These are phyloP conservation scores for Drosophila mayaguana DNA, from an alignment of 2,888 invertebrate genomes.

Conservation along the genomic window DNA sequence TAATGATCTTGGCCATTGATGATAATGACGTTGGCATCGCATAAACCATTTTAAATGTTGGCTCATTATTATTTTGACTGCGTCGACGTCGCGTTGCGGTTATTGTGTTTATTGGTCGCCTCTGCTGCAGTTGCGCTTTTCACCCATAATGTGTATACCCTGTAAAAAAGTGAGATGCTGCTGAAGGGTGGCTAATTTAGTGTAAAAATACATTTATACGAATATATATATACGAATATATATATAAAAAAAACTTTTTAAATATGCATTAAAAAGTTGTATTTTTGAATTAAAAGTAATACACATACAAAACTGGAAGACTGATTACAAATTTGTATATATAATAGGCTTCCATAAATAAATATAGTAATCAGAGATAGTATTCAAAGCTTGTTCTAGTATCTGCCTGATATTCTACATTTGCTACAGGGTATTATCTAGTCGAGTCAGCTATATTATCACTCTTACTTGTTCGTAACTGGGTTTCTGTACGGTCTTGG, in stretches of 20 bases:
- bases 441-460: background rate
- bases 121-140: constrained; percentile 39
- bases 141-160: constrained; percentile 33
- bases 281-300: too few relatives aligned
- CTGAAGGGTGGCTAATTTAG: background rate
- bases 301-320: too few relatives aligned
- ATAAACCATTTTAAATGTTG: constrained; percentile 79
- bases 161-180: background rate
- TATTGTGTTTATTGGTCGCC: constrained; percentile 67
- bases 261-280: too few relatives aligned
- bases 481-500: constrained; percentile 70
- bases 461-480: constrained; percentile 56
- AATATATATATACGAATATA: background rate
- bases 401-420: too few relatives aligned
- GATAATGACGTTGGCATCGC: constrained; percentile 53
- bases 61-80: constrained; percentile 77
- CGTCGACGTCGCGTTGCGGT: constrained; percentile 65
- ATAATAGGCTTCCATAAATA: background rate
- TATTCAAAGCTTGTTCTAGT: background rate
- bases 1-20: constrained; percentile 22
- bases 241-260: too few relatives aligned
- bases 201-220: background rate
- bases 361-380: too few relatives aligned
- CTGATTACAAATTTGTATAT: too few relatives aligned
- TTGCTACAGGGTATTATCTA: constrained; percentile 14